A percentile compares a stretch with the other conserved stretches of the same genome.
phyloP scores from a whole-genome alignment of 2,888 invertebrate genomes.

The Drosophila acutilabella region DNA sequence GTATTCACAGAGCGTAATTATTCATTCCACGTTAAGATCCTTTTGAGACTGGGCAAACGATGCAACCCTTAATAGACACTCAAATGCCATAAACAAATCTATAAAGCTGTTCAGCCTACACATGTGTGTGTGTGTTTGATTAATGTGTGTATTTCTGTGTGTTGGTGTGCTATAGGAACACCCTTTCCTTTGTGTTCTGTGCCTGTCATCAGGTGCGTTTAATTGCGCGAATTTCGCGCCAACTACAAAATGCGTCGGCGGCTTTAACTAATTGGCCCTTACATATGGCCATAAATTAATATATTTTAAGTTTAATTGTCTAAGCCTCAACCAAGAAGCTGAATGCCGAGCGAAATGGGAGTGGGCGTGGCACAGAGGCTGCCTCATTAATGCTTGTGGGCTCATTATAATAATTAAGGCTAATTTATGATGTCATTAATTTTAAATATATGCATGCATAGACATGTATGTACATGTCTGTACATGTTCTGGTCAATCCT shows the following conservation, averaged over 20 bases:
- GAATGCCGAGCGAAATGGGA: not conserved
- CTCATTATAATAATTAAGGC: constrained; percentile 82
- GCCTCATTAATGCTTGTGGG: constrained; percentile 68
- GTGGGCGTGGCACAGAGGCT: constrained; percentile 12
- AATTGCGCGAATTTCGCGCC: constrained; percentile 82
- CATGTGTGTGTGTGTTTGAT: constrained; percentile 54
- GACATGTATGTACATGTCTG: constrained; percentile 22
- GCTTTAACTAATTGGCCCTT: constrained; percentile 75
- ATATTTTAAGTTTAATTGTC: constrained; percentile 81
- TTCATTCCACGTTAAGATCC: constrained; percentile 41
- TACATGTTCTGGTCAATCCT: constrained; percentile 45
- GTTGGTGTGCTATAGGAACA: constrained; percentile 10
- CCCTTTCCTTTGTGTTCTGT: constrained; percentile 16
- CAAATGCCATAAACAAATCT: constrained; percentile 60
- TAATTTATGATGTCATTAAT: constrained; percentile 82
- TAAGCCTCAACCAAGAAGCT: constrained; percentile 36
- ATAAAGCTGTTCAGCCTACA: constrained; percentile 47
- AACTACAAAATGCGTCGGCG: constrained; percentile 59
- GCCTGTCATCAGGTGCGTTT: constrained; percentile 83
- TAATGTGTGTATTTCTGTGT: constrained; percentile 65
- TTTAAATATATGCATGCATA: constrained; percentile 50
- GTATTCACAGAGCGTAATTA: constrained; percentile 8
- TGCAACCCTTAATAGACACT: constrained; percentile 62
- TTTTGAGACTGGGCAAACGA: constrained; percentile 22
- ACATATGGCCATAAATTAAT: constrained; percentile 80